These are phyloP conservation scores for Chelmon rostratus DNA, from an alignment of 2,797 vertebrate species.

Conservation along the genomic window DNA sequence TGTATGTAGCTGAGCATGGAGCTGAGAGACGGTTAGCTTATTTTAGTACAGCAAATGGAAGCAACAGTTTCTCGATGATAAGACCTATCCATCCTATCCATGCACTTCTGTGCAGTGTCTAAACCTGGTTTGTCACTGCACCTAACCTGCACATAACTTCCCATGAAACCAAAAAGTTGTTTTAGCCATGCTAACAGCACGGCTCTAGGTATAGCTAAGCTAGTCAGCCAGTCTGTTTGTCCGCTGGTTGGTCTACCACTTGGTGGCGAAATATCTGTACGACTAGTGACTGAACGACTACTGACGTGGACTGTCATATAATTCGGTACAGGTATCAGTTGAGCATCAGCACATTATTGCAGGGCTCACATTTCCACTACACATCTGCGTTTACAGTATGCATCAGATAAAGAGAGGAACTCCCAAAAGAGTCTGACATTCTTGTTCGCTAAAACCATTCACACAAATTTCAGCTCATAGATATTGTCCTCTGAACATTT, in stretches of 20 bases:
- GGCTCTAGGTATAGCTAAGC: neutral
- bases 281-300: neutral
- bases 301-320: neutral
- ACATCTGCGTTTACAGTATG: neutral
- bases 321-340: neutral
- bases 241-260: neutral
- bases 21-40: neutral
- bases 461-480: constrained; percentile 1
- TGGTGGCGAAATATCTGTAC: neutral
- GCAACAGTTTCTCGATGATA: neutral
- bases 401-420: neutral
- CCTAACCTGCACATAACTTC: neutral
- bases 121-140: neutral
- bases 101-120: neutral
- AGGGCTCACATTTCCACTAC: neutral
- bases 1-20: neutral
- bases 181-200: neutral
- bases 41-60: neutral
- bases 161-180: neutral
- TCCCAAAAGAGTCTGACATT: neutral
- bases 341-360: neutral
- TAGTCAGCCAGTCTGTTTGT: neutral
- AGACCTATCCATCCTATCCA: neutral
- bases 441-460: neutral
- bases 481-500: constrained; percentile 1